phyloP scores from a whole-genome alignment of 2,113 vertebrate species.

The Lepidothrix coronata region DNA sequence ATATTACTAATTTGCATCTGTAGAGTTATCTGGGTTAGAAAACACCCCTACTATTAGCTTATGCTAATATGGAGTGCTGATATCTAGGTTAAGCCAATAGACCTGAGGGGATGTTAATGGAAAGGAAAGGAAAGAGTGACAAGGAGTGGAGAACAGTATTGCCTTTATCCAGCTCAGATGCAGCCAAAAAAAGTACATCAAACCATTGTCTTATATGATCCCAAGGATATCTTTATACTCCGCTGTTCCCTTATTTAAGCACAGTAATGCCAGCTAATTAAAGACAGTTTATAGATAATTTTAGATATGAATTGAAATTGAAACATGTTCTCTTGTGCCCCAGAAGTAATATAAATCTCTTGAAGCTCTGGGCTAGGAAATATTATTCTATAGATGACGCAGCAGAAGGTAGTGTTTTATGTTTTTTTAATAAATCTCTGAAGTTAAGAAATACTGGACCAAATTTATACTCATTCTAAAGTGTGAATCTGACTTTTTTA shows the following conservation, averaged over 20 bases:
- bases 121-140: background rate
- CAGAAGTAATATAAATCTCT: background rate
- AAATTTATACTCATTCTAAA: background rate
- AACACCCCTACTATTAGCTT: background rate
- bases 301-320: background rate
- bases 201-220: background rate
- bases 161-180: background rate
- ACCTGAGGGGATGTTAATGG: background rate
- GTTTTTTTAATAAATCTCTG: background rate
- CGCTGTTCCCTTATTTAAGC: background rate
- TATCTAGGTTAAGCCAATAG: background rate
- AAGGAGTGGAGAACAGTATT: rapidly evolving
- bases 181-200: background rate
- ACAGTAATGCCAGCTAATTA: background rate
- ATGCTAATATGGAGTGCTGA: background rate
- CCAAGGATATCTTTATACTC: background rate
- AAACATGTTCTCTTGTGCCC: background rate
- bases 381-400: background rate
- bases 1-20: background rate
- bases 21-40: background rate
- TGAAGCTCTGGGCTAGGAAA: background rate
- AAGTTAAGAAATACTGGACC: background rate
- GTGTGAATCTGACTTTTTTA: background rate
- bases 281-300: background rate
- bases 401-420: background rate